phyloP scores from a whole-genome alignment of 64 coral and sea anemone species.

The Montipora cactus region DNA sequence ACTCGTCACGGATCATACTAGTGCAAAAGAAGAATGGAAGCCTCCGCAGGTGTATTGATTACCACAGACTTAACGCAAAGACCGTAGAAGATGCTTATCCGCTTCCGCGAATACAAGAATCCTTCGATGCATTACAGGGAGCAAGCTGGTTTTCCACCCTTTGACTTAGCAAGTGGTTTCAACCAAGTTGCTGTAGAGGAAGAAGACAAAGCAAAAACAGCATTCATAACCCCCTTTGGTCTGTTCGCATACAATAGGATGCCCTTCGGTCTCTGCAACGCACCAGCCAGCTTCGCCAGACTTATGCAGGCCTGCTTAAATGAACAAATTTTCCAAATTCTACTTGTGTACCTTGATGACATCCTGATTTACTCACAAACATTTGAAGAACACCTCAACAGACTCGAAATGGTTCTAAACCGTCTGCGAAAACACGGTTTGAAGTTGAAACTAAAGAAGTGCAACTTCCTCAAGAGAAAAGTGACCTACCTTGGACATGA shows the following conservation, averaged over 20 bases:
- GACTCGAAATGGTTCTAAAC: too few species aligned
- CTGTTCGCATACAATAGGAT: constrained; percentile 62
- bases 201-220: constrained; percentile 56
- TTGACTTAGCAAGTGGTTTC: constrained; percentile 36
- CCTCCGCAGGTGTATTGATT: constrained; percentile 32
- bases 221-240: constrained; percentile 50
- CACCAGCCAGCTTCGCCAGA: constrained; percentile 21
- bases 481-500: constrained; percentile 62
- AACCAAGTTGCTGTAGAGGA: constrained; percentile 54
- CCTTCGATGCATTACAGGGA: constrained; percentile 25
- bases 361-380: background rate
- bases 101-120: constrained; percentile 44
- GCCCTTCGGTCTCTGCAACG: constrained; percentile 31
- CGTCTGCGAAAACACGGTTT: background rate
- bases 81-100: constrained; percentile 47
- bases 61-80: constrained; percentile 34
- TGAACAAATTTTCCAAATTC: too few species aligned
- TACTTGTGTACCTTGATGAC: too few species aligned
- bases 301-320: too few species aligned
- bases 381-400: too few species aligned
- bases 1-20: constrained; percentile 27
- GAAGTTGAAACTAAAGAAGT: background rate
- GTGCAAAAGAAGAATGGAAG: constrained; percentile 60
- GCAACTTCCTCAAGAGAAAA: background rate
- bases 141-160: constrained; percentile 48